Conservation (phyloP, 2,113 vertebrate species). For the Thalassarche chlororhynchos region DNA sequence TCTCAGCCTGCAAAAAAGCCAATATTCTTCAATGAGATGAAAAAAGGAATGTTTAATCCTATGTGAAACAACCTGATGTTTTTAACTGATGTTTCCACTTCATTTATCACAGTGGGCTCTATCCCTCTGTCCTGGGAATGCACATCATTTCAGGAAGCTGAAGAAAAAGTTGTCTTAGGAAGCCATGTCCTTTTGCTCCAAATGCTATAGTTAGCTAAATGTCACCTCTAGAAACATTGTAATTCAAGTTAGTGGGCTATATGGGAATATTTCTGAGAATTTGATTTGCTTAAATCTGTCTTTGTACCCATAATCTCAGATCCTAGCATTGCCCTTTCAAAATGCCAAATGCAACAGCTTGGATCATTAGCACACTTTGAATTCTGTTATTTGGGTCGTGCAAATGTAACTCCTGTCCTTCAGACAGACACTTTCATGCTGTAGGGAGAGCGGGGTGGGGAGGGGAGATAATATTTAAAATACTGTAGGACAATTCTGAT, state of each 20-base stretch:
- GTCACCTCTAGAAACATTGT: conserved; percentile 32
- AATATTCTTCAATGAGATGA: not conserved
- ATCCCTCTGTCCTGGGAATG: not conserved
- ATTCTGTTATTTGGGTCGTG: not conserved
- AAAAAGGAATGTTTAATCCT: not conserved
- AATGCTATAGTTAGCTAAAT: conserved; percentile 21
- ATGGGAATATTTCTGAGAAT: not conserved
- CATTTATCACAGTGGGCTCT: not conserved
- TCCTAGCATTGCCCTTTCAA: conserved; percentile 53
- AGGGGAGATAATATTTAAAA: not conserved
- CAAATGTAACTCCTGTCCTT: conserved; percentile 47
- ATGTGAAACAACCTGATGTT: not conserved
- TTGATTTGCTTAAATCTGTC: conserved; percentile 22
- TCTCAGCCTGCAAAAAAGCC: not conserved
- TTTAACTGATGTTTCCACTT: not conserved
- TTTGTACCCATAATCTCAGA: conserved; percentile 43
- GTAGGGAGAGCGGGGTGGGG: not conserved
- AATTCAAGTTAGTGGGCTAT: conserved; percentile 34
- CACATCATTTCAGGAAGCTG: not conserved
- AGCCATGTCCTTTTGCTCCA: not conserved
- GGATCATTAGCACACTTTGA: conserved; percentile 51
- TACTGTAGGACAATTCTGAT: not conserved
- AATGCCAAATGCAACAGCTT: conserved; percentile 49
- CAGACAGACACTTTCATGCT: conserved; percentile 11
- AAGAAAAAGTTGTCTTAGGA: not conserved